Conservation (phyloP, 2,888 invertebrate species). For the Sarcophaga caerulescens region DNA sequence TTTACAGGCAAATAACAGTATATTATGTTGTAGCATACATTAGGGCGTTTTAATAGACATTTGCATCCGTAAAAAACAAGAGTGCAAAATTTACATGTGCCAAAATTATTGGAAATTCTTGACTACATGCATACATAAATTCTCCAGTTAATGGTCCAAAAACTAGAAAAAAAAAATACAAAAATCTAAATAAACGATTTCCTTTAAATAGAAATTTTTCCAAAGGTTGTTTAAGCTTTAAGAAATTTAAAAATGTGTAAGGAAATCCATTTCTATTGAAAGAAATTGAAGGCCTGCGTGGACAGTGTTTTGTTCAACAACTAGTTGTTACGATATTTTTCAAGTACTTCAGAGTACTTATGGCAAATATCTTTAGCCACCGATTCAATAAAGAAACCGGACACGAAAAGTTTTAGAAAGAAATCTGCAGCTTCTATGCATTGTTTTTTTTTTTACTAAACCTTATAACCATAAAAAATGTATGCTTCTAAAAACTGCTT, state of each 20-base stretch:
- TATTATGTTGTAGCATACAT: conserved; percentile 33
- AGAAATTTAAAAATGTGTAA: conserved; percentile 11
- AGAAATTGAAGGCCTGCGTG: too few species aligned
- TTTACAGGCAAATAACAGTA: not conserved
- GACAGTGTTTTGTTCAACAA: too few species aligned
- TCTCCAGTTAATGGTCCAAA: conserved; percentile 80
- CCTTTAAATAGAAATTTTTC: conserved; percentile 19
- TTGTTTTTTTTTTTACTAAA: too few species aligned
- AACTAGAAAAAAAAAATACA: conserved; percentile 74
- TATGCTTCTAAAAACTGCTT: not conserved
- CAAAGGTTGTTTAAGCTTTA: not conserved
- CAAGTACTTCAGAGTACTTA: too few species aligned
- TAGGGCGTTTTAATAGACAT: conserved; percentile 68
- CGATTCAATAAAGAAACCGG: too few species aligned
- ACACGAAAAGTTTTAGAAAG: too few species aligned
- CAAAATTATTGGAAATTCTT: conserved; percentile 34
- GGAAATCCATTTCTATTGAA: too few species aligned
- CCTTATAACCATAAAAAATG: too few species aligned
- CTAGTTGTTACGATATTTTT: too few species aligned
- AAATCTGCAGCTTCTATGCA: too few species aligned
- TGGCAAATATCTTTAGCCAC: too few species aligned
- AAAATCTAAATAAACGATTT: conserved; percentile 8
- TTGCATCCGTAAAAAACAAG: conserved; percentile 58
- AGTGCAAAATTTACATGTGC: conserved; percentile 49
- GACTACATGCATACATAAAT: conserved; percentile 76